Conservation (phyloP, 1,140 invertebrate species). For the Armadillidium nasatum region DNA sequence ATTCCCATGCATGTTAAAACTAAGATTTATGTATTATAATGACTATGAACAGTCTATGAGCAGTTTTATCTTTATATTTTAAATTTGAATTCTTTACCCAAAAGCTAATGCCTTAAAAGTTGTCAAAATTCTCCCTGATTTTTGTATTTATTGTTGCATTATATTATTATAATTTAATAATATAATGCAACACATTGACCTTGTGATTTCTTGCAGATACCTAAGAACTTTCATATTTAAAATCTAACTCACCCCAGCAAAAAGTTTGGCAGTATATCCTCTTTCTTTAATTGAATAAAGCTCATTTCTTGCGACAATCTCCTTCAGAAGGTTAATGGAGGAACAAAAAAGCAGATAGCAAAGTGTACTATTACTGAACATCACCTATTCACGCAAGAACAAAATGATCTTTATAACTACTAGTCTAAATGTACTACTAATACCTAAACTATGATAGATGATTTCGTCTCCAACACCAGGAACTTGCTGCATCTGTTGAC, state of each 20-base stretch:
- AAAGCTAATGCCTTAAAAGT: not conserved
- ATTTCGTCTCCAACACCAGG: too few relatives aligned
- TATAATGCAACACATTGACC: not conserved
- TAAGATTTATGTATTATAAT: too few relatives aligned
- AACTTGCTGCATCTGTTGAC: too few relatives aligned
- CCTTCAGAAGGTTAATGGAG: slow-evolving; percentile 1
- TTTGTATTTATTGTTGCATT: not conserved
- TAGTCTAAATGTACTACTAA: too few relatives aligned
- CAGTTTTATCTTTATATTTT: too few relatives aligned
- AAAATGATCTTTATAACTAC: not conserved
- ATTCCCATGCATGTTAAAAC: too few relatives aligned
- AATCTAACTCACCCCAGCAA: not conserved
- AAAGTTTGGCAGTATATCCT: not conserved
- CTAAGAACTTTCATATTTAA: not conserved
- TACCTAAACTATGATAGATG: too few relatives aligned
- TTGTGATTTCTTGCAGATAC: too few relatives aligned
- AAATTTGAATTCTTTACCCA: not conserved
- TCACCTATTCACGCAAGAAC: not conserved
- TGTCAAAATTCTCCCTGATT: not conserved
- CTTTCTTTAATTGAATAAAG: not conserved
- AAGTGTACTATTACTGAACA: not conserved
- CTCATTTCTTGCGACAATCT: slow-evolving; percentile 4
- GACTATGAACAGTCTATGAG: too few relatives aligned
- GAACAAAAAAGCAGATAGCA: slow-evolving; percentile 8
- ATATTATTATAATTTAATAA: not conserved